Conservation (phyloP, 2,113 vertebrate species). For the Myotis lucifugus region DNA sequence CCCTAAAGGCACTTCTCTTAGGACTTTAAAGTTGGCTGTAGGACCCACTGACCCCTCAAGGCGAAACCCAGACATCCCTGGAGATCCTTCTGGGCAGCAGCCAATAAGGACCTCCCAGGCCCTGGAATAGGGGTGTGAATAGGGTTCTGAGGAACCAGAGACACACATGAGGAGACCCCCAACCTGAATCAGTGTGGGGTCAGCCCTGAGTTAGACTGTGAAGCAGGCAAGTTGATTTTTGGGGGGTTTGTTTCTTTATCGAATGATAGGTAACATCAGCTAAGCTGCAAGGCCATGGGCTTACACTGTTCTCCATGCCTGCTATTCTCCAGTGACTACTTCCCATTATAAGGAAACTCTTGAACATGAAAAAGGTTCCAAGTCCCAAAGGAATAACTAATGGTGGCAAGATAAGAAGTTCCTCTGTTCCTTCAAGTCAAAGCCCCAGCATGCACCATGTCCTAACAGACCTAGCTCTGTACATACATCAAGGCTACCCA, state of each 20-base stretch:
- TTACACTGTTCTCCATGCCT: background rate
- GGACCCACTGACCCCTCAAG: background rate
- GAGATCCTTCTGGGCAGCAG: background rate
- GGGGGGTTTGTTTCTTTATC: background rate
- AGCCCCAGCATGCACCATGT: background rate
- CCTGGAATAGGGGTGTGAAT: background rate
- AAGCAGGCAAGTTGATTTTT: background rate
- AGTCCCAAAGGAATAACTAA: background rate
- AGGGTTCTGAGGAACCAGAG: conserved; percentile 17
- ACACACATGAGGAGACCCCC: background rate
- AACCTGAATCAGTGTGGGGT: background rate
- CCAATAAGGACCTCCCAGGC: background rate
- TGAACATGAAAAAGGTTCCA: background rate
- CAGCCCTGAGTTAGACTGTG: background rate
- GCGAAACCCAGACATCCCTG: background rate
- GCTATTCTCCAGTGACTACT: conserved; percentile 12
- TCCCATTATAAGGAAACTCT: conserved; percentile 15
- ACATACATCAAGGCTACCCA: background rate
- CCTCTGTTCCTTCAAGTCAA: background rate
- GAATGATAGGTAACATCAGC: background rate
- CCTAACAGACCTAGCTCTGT: background rate
- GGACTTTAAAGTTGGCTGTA: background rate
- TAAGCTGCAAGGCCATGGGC: background rate
- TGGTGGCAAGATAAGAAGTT: background rate
- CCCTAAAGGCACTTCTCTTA: background rate